Evolutionary conservation across 1,140 invertebrate species (phyloP).

Genomic region (Myzus persicae): DNA sequence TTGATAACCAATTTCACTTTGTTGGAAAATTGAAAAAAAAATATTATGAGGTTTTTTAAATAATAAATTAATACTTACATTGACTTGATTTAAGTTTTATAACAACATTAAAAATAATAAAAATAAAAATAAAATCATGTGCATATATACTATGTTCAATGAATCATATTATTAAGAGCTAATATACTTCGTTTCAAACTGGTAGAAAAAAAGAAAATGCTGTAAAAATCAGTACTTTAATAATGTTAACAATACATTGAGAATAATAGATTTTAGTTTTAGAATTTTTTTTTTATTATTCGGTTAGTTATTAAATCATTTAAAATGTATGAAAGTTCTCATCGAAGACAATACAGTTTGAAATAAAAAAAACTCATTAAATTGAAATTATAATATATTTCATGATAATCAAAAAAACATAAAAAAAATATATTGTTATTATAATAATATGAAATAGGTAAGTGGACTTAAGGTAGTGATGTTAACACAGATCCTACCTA

Average conservation of each 20-base stretch:
- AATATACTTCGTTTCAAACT: not conserved
- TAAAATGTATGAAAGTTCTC: not conserved
- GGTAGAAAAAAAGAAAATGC: not conserved
- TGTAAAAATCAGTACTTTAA: not conserved
- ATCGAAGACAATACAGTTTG: not conserved
- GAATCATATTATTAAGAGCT: not conserved
- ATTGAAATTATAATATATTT: too few relatives aligned
- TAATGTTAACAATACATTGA: not conserved
- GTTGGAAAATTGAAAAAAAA: not conserved
- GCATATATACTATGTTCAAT: not conserved
- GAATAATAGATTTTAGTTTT: not conserved
- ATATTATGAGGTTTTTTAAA: not conserved
- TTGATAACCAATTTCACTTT: not conserved
- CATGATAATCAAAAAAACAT: not conserved
- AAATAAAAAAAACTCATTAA: too few relatives aligned
- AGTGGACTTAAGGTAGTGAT: not conserved
- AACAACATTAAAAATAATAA: not conserved
- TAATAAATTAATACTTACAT: not conserved
- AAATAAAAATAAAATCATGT: not conserved
- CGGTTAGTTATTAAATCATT: not conserved
- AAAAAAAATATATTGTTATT: slow-evolving; percentile 10
- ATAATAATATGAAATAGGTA: not conserved
- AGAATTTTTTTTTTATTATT: not conserved
- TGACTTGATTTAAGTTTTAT: not conserved
- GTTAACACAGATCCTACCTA: too few relatives aligned